Conservation (phyloP, 2,888 invertebrate species). For the Aphodius sticticus region DNA sequence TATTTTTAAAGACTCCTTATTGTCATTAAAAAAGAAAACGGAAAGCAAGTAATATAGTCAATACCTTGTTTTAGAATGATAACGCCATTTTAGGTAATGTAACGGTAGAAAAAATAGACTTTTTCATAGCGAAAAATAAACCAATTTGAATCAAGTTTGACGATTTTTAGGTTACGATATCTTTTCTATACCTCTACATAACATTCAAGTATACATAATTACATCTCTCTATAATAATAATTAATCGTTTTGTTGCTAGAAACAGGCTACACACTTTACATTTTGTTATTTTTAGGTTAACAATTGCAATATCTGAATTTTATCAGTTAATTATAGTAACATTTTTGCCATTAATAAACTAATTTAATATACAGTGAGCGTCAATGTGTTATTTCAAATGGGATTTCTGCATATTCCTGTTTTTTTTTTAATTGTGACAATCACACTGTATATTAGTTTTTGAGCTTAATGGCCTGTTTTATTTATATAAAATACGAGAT, state of each 20-base stretch:
- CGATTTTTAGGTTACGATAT: background rate
- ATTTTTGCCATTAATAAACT: background rate
- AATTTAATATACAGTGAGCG: too few species aligned
- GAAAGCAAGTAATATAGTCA: background rate
- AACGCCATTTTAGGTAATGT: background rate
- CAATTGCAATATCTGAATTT: background rate
- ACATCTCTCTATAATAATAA: background rate
- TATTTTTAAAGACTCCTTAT: background rate
- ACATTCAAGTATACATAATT: background rate
- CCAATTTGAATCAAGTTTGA: background rate
- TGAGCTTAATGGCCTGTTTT: background rate
- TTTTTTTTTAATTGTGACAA: too few species aligned
- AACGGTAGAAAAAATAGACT: conserved; percentile 1
- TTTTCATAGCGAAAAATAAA: background rate
- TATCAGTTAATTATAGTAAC: background rate
- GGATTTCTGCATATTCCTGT: too few species aligned
- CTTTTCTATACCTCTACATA: background rate
- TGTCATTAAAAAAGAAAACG: background rate
- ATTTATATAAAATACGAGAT: background rate
- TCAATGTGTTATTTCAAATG: too few species aligned
- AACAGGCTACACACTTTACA: background rate
- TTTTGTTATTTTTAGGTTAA: background rate
- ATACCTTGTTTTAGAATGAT: background rate
- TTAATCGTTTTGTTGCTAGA: background rate
- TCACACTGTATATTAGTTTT: background rate